phyloP scores from a whole-genome alignment of 2,888 invertebrate genomes.

The Euplexia lucipara region DNA sequence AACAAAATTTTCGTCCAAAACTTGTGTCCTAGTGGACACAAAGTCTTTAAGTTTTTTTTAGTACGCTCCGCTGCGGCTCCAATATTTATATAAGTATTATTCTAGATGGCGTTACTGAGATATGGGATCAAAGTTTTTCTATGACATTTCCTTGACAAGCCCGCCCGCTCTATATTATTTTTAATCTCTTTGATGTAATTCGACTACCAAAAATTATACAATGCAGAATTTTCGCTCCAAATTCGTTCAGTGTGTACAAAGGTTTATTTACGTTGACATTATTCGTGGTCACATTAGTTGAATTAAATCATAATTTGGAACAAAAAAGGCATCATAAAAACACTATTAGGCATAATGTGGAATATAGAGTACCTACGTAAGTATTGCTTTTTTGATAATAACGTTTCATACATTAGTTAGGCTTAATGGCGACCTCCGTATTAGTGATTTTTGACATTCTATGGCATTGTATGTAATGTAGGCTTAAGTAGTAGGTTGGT shows the following conservation, averaged over 20 bases:
- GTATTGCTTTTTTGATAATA: conserved; percentile 21
- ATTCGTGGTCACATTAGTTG: conserved; percentile 72
- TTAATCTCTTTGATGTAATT: too few species aligned
- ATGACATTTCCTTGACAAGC: too few species aligned
- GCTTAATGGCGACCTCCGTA: conserved; percentile 26
- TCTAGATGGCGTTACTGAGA: too few species aligned
- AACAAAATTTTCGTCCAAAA: too few species aligned
- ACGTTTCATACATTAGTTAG: conserved; percentile 20
- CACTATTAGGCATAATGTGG: conserved; percentile 59
- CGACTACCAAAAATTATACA: too few species aligned
- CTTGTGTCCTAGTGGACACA: too few species aligned
- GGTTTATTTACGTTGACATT: conserved; percentile 72
- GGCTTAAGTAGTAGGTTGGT: not conserved
- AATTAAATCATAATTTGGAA: conserved; percentile 63
- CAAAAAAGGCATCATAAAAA: conserved; percentile 63
- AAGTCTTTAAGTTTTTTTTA: too few species aligned
- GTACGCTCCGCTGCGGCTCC: too few species aligned
- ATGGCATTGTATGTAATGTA: conserved; percentile 32
- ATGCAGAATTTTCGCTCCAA: not conserved
- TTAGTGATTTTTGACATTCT: conserved; percentile 33
- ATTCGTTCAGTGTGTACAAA: conserved; percentile 23
- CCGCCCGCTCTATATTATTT: too few species aligned
- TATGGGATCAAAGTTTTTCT: too few species aligned
- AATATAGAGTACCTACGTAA: conserved; percentile 39
- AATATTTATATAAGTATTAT: too few species aligned